Conservation (phyloP, 2,888 invertebrate genomes). For the Pegoplata infirma region DNA sequence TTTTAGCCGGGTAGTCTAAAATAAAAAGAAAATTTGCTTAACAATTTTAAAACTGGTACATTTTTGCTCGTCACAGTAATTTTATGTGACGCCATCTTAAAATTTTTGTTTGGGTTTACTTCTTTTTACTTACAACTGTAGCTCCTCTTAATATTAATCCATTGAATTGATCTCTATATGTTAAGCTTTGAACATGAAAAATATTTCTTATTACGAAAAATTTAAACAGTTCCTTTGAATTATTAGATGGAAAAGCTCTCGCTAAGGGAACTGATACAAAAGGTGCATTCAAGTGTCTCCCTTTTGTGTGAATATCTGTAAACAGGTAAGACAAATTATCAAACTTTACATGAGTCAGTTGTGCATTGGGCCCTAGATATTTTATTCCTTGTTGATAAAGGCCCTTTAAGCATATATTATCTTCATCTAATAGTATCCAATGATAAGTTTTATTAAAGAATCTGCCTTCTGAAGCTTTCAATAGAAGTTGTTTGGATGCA, state of each 20-base stretch:
- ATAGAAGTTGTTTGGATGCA: constrained; percentile 59
- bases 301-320: constrained; percentile 74
- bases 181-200: constrained; percentile 69
- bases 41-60: too few species aligned
- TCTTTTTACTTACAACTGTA: constrained; percentile 72
- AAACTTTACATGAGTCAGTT: constrained; percentile 71
- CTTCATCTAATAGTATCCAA: constrained; percentile 72
- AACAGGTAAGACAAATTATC: constrained; percentile 60
- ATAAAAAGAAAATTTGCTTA: too few species aligned
- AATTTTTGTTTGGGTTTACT: too few species aligned
- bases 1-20: too few species aligned
- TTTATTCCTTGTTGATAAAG: constrained; percentile 64
- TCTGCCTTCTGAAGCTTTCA: constrained; percentile 63
- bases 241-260: constrained; percentile 28
- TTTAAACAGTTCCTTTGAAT: constrained; percentile 7
- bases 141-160: constrained; percentile 71
- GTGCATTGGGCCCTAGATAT: constrained; percentile 73
- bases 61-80: too few species aligned
- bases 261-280: constrained; percentile 68
- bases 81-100: too few species aligned
- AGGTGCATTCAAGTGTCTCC: constrained; percentile 69
- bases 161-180: constrained; percentile 69
- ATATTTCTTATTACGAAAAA: constrained; percentile 63
- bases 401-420: constrained; percentile 56
- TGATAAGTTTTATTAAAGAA: constrained; percentile 76